These are phyloP conservation scores for Leptinotarsa tumamoca DNA, from an alignment of 2,888 invertebrate species.

Conservation along the genomic window DNA sequence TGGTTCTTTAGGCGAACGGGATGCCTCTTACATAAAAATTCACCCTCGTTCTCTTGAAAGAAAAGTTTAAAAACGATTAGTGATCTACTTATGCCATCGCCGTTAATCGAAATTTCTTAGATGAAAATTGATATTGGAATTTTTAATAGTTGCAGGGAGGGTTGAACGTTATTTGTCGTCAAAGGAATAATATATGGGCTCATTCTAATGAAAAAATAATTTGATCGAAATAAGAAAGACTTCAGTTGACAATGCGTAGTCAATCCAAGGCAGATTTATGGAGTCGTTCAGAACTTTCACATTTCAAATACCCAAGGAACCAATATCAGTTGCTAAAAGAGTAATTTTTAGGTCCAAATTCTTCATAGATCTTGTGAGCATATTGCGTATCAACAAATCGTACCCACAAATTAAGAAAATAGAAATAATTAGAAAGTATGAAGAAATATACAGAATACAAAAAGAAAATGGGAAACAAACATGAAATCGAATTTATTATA, in stretches of 20 bases:
- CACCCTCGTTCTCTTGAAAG: conserved; percentile 60
- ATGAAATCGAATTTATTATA: no score
- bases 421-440: no score
- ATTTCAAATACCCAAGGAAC: neutral
- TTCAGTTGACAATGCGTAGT: no score
- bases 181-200: conserved; percentile 13
- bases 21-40: conserved; percentile 63
- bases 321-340: no score
- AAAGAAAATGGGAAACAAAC: no score
- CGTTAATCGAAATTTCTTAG: conserved; percentile 62
- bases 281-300: neutral
- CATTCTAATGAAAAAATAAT: conserved; percentile 10
- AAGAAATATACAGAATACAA: no score
- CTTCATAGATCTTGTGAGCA: no score
- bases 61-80: conserved; percentile 65
- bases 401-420: no score
- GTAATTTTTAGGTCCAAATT: no score
- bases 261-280: no score
- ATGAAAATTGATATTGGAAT: conserved; percentile 60
- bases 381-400: no score
- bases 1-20: conserved; percentile 59
- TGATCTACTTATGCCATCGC: conserved; percentile 61
- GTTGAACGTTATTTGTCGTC: conserved; percentile 7
- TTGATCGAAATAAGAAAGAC: neutral
- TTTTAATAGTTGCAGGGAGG: conserved; percentile 45